phyloP scores from a whole-genome alignment of 2,888 invertebrate species.

The Baronia brevicornis region DNA sequence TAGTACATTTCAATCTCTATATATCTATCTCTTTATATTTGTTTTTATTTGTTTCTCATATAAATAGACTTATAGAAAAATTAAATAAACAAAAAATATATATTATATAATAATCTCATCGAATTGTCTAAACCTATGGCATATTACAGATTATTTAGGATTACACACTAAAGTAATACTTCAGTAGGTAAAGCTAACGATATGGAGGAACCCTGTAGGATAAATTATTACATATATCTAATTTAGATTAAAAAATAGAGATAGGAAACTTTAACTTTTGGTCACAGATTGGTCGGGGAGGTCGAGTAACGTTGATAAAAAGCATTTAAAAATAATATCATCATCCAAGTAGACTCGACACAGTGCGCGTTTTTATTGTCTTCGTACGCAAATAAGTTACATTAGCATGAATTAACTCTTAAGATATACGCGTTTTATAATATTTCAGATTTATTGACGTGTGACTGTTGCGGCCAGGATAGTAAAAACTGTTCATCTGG shows the following conservation, averaged over 20 bases:
- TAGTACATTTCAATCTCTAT: slow-evolving; percentile 17
- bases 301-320: slow-evolving; percentile 50
- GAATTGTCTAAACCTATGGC: slow-evolving; percentile 55
- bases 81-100: slow-evolving; percentile 30
- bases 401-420: slow-evolving; percentile 17
- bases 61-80: slow-evolving; percentile 17
- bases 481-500: slow-evolving; percentile 71
- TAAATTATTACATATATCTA: slow-evolving; percentile 62
- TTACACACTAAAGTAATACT: slow-evolving; percentile 66
- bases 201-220: slow-evolving; percentile 74
- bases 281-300: slow-evolving; percentile 57
- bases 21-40: slow-evolving; percentile 15
- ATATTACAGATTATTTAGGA: slow-evolving; percentile 53
- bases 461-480: slow-evolving; percentile 68
- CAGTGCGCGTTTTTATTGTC: slow-evolving; percentile 60
- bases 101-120: slow-evolving; percentile 37
- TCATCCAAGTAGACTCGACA: slow-evolving; percentile 50
- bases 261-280: slow-evolving; percentile 56
- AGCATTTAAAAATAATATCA: slow-evolving; percentile 51
- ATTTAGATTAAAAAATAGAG: slow-evolving; percentile 52
- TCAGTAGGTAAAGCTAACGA: slow-evolving; percentile 72
- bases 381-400: slow-evolving; percentile 25
- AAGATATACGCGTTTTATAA: slow-evolving; percentile 58
- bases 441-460: slow-evolving; percentile 44
- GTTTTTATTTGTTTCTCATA: slow-evolving; percentile 18